Percentiles rank a stretch among this genome's conserved stretches.
These are phyloP conservation scores for Drosophila cognata DNA, from an alignment of 2,888 invertebrate genomes.

Conservation along the genomic window DNA sequence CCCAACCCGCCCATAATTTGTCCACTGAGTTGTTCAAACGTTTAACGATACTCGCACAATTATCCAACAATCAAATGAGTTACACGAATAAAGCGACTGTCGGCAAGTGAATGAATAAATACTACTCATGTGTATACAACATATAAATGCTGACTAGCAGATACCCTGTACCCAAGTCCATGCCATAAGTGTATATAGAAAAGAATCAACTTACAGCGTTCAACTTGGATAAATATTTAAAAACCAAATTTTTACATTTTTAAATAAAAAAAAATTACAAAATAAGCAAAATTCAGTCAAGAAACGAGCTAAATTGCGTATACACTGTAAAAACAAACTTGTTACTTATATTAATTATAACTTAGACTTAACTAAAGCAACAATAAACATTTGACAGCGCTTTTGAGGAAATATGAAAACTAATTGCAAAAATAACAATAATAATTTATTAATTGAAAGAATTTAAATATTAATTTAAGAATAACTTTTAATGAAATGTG, in stretches of 20 bases:
- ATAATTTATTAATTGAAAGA: background rate
- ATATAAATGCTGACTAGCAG: background rate
- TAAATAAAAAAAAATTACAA: background rate
- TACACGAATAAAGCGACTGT: background rate
- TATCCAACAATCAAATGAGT: slow-evolving; percentile 5
- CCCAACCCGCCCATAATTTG: background rate
- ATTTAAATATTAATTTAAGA: background rate
- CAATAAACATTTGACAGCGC: background rate
- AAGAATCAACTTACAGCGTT: background rate
- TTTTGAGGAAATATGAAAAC: background rate
- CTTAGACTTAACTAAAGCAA: background rate
- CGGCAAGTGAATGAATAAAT: background rate
- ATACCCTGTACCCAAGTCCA: background rate
- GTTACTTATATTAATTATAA: background rate
- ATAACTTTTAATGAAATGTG: background rate
- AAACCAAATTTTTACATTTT: too few species aligned
- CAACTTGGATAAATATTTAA: background rate
- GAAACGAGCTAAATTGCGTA: too few species aligned
- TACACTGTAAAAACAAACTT: background rate
- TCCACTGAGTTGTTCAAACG: background rate
- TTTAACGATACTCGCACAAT: slow-evolving; percentile 8
- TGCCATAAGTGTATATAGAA: background rate
- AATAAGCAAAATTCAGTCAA: background rate
- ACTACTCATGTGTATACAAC: background rate
- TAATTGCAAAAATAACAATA: background rate